Conservation (phyloP, 2,797 vertebrate species). For the Macroramphosus scolopax region DNA sequence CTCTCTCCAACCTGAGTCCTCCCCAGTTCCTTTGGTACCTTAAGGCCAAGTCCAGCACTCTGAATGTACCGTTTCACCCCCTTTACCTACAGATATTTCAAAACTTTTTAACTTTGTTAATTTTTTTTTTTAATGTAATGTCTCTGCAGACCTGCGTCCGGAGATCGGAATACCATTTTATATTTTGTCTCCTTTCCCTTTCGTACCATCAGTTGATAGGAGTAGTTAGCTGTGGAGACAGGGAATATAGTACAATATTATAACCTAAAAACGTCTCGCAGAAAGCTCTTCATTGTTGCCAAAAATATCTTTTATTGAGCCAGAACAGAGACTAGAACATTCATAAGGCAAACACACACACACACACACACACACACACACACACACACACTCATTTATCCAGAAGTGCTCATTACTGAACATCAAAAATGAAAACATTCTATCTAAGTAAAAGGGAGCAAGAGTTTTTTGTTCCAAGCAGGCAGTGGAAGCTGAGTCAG, state of each 20-base stretch:
- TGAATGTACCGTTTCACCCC: conserved; percentile 74
- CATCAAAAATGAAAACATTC: conserved; percentile 68
- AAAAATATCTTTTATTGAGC: conserved; percentile 83
- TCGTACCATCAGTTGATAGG: conserved; percentile 66
- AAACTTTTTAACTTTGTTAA: conserved; percentile 65
- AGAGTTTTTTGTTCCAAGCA: conserved; percentile 64
- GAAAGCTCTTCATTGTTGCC: conserved; percentile 82
- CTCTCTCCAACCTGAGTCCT: conserved; percentile 32
- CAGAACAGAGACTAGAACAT: conserved; percentile 78
- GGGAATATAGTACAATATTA: conserved; percentile 68
- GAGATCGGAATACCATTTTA: conserved; percentile 66
- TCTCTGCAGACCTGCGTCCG: conserved; percentile 58
- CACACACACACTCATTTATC: too few species aligned
- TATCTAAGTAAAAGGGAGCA: conserved; percentile 62
- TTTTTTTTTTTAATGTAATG: conserved; percentile 60
- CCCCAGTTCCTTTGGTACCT: conserved; percentile 52
- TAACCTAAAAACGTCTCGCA: conserved; percentile 66
- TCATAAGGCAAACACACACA: conserved; percentile 49
- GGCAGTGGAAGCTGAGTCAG: conserved; percentile 71
- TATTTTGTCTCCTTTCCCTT: conserved; percentile 59
- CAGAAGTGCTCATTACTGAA: conserved; percentile 79
- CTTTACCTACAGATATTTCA: conserved; percentile 65
- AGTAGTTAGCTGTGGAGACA: conserved; percentile 69
- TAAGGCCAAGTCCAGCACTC: conserved; percentile 76
- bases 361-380: conserved; percentile 27